phyloP scores from a whole-genome alignment of 2,113 vertebrate species.

The Nestor notabilis region DNA sequence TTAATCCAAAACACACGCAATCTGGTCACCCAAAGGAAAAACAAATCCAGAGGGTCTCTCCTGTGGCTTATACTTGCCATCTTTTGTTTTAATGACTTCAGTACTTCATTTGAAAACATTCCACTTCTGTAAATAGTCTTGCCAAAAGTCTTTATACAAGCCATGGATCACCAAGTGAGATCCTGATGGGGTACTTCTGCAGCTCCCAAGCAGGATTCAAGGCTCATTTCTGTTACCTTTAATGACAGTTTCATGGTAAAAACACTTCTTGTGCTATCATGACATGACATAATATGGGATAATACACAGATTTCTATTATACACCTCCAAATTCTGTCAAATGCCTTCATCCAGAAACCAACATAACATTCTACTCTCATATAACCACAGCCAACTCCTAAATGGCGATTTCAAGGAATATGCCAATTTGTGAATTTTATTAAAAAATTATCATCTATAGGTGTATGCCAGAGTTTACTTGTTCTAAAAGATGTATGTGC shows the following conservation, averaged over 20 bases:
- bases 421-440: background rate
- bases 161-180: background rate
- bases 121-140: background rate
- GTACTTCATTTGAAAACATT: background rate
- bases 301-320: background rate
- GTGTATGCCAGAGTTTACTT: background rate
- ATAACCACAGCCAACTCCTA: background rate
- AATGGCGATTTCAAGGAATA: background rate
- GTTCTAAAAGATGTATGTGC: background rate
- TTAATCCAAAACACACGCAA: conserved; percentile 62
- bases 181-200: background rate
- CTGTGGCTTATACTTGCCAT: conserved; percentile 10
- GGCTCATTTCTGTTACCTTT: background rate
- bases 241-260: background rate
- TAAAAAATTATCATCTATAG: background rate
- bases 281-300: background rate
- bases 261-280: background rate
- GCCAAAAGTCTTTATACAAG: background rate
- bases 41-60: conserved; percentile 23
- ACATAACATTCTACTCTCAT: background rate
- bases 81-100: background rate
- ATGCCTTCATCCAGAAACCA: background rate
- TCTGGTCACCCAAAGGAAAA: conserved; percentile 43
- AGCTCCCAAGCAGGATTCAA: background rate
- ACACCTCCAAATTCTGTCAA: background rate